Evolutionary conservation across 2,797 vertebrate species (phyloP), one percentile per base, ranked within the genome.

Genomic region (Rhynchonycteris naso): DNA sequence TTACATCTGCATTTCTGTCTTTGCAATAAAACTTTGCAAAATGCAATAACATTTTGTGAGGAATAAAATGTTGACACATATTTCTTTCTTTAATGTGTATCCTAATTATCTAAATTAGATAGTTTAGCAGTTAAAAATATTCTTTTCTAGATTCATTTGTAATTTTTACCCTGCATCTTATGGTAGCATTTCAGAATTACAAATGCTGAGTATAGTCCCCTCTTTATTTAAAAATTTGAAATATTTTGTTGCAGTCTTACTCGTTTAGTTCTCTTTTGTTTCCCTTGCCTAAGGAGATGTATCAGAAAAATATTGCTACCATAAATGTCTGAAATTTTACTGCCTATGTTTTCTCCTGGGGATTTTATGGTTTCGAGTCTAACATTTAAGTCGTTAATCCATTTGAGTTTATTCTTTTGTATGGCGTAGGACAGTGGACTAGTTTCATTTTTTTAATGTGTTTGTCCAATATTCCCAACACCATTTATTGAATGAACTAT

Each of bases 171-270:
- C 14, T 92, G 16, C 4, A 43, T 92, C 12, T 56, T 86, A 72
- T 74, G 33, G 24, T 50, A 93, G 82, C 4, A 81, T 18, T 66
- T 84, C 8, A 78, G 76, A 76, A 0, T 59, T 93, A 65, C 3
- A 81, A 38, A 72, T 14, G 2, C 12, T 68, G 61, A 28, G 8
- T 59, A 13, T 69, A 85, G 74, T 43, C 0, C 18, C 5, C 13
- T 58, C 11, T 61, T 85, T 76, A 76, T 65, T 68, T 84, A 88
- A 61, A 90, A 91, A 87, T 75, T 75, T 87, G 18, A 88, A 74
- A 35, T 76, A 65, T 61, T 94, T 93, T 71, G 43, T 43, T 43
- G 43, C 43, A 43, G 43, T 43, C 43, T 7, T 43, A 43, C 8
- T 43, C 8, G 43, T 43, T 43, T 43, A 43, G 43, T 43, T 43